A percentile compares a stretch with the other conserved stretches of the same genome.
Conservation (phyloP, 1,140 invertebrate species). For the Drosophila cardini region DNA sequence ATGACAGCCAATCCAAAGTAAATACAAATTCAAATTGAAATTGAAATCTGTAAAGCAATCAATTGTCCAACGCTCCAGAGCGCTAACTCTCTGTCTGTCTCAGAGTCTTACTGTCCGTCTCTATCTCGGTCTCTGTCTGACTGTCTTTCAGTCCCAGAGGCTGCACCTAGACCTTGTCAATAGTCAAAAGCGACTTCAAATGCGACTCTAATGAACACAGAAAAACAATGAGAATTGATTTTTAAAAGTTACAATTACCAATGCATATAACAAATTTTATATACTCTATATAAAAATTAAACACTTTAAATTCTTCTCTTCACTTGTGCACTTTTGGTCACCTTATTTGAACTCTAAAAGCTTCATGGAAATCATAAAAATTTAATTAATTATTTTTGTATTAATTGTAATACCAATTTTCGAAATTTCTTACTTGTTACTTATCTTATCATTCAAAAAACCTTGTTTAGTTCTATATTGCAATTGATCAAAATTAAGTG, state of each 20-base stretch:
- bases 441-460: too few relatives aligned
- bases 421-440: too few relatives aligned
- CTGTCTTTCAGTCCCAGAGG: conserved; percentile 38
- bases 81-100: conserved; percentile 32
- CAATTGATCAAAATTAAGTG: too few relatives aligned
- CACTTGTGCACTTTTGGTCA: background rate
- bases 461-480: too few relatives aligned
- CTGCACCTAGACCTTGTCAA: conserved; percentile 82
- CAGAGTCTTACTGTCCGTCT: background rate
- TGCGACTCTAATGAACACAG: conserved; percentile 54
- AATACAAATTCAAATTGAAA: conserved; percentile 65
- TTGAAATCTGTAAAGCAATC: conserved; percentile 57
- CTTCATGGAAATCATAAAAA: too few relatives aligned
- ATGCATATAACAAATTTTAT: conserved; percentile 32
- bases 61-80: conserved; percentile 71
- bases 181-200: conserved; percentile 59
- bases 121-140: background rate
- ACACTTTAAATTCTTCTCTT: background rate
- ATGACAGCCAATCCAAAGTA: conserved; percentile 58
- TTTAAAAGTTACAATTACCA: conserved; percentile 52
- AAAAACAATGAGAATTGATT: conserved; percentile 75
- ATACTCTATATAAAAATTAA: conserved; percentile 2
- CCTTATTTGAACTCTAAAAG: too few relatives aligned
- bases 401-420: too few relatives aligned
- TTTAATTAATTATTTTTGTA: too few relatives aligned